phyloP scores from a whole-genome alignment of 2,113 vertebrate species.

The Platysteira castanea region DNA sequence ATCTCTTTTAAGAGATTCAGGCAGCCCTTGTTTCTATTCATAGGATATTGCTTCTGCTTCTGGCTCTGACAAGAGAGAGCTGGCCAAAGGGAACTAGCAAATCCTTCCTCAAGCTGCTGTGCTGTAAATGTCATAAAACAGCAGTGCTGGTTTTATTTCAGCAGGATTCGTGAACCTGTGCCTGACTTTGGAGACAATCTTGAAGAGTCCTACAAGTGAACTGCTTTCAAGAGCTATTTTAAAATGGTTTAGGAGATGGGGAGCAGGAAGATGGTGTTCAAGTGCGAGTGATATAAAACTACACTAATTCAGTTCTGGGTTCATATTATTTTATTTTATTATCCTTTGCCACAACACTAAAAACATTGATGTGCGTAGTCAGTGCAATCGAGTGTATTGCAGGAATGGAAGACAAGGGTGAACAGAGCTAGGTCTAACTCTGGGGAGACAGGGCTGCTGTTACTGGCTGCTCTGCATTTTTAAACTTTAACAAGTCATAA shows the following conservation, averaged over 20 bases:
- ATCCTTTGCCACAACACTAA: not conserved
- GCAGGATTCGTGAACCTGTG: not conserved
- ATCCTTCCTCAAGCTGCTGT: slow-evolving; percentile 24
- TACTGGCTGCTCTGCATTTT: not conserved
- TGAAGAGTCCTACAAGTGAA: not conserved
- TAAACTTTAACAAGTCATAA: not conserved
- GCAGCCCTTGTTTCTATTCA: not conserved
- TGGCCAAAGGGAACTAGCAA: slow-evolving; percentile 26
- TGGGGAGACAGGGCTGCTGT: not conserved
- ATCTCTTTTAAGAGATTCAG: not conserved
- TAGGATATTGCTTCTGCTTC: slow-evolving; percentile 14
- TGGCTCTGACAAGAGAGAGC: not conserved
- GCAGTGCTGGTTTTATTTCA: slow-evolving; percentile 28
- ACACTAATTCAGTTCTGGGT: not conserved
- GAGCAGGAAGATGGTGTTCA: not conserved
- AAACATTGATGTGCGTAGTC: not conserved
- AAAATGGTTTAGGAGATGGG: not conserved
- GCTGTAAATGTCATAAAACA: slow-evolving; percentile 46
- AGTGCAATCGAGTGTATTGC: not conserved
- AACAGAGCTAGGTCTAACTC: not conserved
- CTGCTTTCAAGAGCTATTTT: not conserved
- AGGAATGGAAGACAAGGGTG: not conserved
- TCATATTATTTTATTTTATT: not conserved
- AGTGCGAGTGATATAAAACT: not conserved
- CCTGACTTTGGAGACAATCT: not conserved